phyloP scores from a whole-genome alignment of 64 coral and sea anemone genomes.

The Montipora sp. region DNA sequence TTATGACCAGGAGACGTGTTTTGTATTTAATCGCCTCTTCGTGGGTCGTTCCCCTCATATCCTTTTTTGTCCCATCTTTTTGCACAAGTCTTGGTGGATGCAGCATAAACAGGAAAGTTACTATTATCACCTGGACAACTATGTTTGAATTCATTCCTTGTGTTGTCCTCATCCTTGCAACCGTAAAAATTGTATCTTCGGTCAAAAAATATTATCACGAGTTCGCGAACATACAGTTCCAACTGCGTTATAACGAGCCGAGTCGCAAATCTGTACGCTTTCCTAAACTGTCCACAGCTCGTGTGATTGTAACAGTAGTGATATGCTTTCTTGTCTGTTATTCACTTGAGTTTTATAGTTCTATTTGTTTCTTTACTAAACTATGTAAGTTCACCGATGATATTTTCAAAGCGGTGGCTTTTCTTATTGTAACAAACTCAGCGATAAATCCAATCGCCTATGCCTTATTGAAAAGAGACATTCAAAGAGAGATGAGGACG shows the following conservation, averaged over 20 bases:
- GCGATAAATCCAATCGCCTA: constrained; percentile 26
- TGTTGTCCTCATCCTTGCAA: not conserved
- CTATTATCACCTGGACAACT: constrained; percentile 9
- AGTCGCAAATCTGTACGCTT: not conserved
- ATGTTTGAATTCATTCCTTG: constrained; percentile 42
- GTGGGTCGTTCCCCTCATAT: not conserved
- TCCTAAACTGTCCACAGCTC: not conserved
- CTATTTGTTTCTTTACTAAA: constrained; percentile 15
- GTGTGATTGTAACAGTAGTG: constrained; percentile 28
- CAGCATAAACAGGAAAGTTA: constrained; percentile 5
- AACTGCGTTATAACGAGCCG: constrained; percentile 13
- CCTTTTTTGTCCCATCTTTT: not conserved
- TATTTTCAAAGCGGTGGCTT: not conserved
- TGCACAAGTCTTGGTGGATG: constrained; percentile 11
- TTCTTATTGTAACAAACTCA: constrained; percentile 36
- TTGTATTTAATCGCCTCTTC: not conserved
- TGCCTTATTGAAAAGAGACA: constrained; percentile 39
- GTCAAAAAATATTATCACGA: not conserved
- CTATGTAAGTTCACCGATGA: not conserved
- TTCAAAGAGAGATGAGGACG: not conserved
- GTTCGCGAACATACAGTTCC: not conserved
- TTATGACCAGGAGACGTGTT: constrained; percentile 20
- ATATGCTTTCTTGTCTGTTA: constrained; percentile 5
- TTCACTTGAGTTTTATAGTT: constrained; percentile 23
- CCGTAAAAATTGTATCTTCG: not conserved